A percentile compares a stretch with the other conserved stretches of the same genome.
These are phyloP conservation scores for Drosophila punjabiensis DNA, from an alignment of 1,140 invertebrate species.

Conservation along the genomic window DNA sequence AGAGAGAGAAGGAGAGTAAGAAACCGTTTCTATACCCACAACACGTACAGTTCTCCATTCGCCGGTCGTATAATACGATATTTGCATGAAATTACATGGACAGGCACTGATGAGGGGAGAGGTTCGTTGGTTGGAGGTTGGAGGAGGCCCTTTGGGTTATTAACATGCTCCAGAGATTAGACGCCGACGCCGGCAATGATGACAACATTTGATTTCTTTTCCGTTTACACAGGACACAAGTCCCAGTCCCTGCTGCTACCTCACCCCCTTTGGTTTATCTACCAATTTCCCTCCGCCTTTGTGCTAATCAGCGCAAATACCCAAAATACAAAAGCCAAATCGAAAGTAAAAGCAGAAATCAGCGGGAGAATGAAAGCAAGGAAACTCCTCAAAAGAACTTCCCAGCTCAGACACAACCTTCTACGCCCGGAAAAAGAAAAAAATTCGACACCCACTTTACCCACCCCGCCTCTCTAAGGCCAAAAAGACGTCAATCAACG, in stretches of 20 bases:
- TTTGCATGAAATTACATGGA: constrained; percentile 80
- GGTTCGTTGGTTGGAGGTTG: too few species aligned
- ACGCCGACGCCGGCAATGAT: constrained; percentile 72
- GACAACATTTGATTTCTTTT: constrained; percentile 82
- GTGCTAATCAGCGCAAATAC: constrained; percentile 80
- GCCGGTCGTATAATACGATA: constrained; percentile 75
- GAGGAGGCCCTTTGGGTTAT: constrained; percentile 65
- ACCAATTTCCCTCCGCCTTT: constrained; percentile 14
- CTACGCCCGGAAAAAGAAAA: not conserved
- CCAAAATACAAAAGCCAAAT: constrained; percentile 81
- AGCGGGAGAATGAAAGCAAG: constrained; percentile 53
- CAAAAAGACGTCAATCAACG: constrained; percentile 76
- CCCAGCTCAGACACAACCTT: constrained; percentile 51
- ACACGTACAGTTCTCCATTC: constrained; percentile 67
- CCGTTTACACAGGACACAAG: constrained; percentile 57
- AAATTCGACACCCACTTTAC: constrained; percentile 22
- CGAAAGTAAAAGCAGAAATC: constrained; percentile 79
- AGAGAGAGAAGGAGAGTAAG: constrained; percentile 8
- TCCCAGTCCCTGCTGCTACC: not conserved
- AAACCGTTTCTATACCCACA: constrained; percentile 74
- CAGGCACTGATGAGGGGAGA: constrained; percentile 21
- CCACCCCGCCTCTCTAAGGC: constrained; percentile 45
- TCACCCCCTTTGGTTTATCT: not conserved
- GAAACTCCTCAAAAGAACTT: constrained; percentile 58
- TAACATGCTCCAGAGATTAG: constrained; percentile 82